Evolutionary conservation across 2,888 invertebrate genomes (phyloP).

Genomic region (Cosmia pyralina): DNA sequence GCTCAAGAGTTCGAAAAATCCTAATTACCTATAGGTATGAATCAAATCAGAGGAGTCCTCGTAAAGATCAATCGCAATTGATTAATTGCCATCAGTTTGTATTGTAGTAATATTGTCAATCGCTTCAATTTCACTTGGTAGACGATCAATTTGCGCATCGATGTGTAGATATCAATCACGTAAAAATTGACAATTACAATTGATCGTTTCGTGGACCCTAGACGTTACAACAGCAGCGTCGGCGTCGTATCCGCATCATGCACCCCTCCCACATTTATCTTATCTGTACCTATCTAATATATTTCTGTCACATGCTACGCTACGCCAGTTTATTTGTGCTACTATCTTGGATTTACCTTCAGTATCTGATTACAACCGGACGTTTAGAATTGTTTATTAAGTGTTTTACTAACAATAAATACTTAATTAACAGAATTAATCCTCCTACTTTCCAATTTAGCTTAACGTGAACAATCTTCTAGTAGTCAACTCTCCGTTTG

Average conservation of each 20-base stretch:
- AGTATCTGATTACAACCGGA: conserved; percentile 23
- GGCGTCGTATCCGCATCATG: not conserved
- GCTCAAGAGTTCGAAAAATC: no score
- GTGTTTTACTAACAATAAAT: not conserved
- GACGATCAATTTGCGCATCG: no score
- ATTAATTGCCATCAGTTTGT: no score
- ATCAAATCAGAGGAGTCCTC: no score
- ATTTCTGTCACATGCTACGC: conserved; percentile 24
- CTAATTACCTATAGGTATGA: no score
- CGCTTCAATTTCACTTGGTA: no score
- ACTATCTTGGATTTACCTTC: conserved; percentile 28
- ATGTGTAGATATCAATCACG: no score
- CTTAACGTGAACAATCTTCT: conserved; percentile 16
- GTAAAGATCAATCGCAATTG: no score
- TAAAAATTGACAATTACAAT: no score
- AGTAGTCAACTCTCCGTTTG: conserved; percentile 16
- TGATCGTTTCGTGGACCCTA: no score
- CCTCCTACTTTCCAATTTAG: conserved; percentile 22
- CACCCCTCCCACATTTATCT: conserved; percentile 25
- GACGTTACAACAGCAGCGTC: not conserved
- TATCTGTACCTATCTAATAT: conserved; percentile 36
- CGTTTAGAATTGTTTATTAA: not conserved
- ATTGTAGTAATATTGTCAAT: no score
- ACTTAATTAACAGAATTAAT: conserved; percentile 17
- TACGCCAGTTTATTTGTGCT: conserved; percentile 6